A percentile compares a stretch with the other conserved stretches of the same genome.
phyloP scores from a whole-genome alignment of 1,140 invertebrate genomes.

The Lepeophtheirus salmonis region DNA sequence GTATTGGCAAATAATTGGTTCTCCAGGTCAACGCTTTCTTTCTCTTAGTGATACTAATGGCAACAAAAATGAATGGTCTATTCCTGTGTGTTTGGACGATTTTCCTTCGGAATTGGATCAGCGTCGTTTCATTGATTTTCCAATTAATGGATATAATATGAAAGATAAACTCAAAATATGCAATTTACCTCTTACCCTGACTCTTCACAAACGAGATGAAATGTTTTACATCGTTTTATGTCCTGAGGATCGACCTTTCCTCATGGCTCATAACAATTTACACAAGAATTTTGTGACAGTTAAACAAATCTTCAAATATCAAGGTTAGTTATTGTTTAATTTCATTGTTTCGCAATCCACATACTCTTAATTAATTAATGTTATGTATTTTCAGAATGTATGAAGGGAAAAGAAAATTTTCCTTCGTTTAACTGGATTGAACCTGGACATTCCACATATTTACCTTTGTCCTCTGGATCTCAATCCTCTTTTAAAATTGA shows the following conservation, averaged over 20 bases:
- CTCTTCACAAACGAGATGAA: not conserved
- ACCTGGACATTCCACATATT: not conserved
- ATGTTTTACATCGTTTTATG: not conserved
- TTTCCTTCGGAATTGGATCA: not conserved
- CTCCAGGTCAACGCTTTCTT: not conserved
- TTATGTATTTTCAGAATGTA: not conserved
- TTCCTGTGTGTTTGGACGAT: not conserved
- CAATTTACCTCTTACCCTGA: not conserved
- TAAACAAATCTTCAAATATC: not conserved
- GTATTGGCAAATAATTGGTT: slow-evolving; percentile 7
- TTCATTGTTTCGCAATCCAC: too few species aligned
- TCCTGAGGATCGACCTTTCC: not conserved
- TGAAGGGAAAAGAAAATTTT: not conserved
- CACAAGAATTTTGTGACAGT: not conserved
- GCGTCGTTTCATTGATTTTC: not conserved
- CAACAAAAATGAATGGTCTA: not conserved
- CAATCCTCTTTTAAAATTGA: not conserved
- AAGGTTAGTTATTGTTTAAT: not conserved
- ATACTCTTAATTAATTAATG: too few species aligned
- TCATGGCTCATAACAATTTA: not conserved
- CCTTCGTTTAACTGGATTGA: not conserved
- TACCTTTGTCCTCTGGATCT: not conserved
- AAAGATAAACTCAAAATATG: not conserved
- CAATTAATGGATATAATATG: too few species aligned
- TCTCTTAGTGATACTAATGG: not conserved